Base-by-base conservation (phyloP, 2,888 invertebrate species). In the Chamaedrilus cognettii region DNA sequence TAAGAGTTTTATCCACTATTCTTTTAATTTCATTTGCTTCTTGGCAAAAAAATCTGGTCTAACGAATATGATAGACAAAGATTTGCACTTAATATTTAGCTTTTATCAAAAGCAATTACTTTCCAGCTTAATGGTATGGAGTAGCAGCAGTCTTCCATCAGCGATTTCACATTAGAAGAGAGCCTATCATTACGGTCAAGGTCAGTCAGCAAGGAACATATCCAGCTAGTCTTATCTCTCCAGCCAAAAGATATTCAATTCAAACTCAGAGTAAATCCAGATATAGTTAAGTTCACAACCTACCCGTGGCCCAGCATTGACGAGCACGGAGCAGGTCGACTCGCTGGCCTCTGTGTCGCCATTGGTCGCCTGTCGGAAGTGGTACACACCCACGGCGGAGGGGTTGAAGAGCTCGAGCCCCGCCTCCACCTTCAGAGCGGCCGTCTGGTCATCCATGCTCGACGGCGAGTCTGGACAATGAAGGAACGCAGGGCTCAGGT, bases 231-330 rank as follows among this genome's bases (percentile, higher is more conserved):
- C 11, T 19, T 42, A 42, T 15, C 11, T 42, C 11, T 42, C 11
- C 42, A 11, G 11, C 11, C 42, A 42, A 42, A 15, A 42, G 11
- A 42, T 11, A 42, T 42, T 15, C 11, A 42, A 42, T 42, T 42
- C 42, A 15, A 42, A 11, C 11, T 15, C 19, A 42, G 42, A 42
- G 11, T 19, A 42, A 19, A 42, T 42, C 42, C 64, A 19, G 60
- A 23, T 11, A 49, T 51, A 32, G 23, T 49, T 26, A 59, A 3
- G 28, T 49, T 30, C 3, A 26, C 28, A 15, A 35, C 74, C 58
- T 67, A 83, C 83, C 80, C 80, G 79, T 26, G 80, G 77, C 59
- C 83, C 82, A 19, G 79, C 79, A 61, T 79, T 78, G 55, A 78
- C 79, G 64, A 83, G 76, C 19, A 83, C 73, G 60, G 81, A 80